Base-by-base conservation (phyloP, 2,113 vertebrate species). In the Anser cygnoides region DNA sequence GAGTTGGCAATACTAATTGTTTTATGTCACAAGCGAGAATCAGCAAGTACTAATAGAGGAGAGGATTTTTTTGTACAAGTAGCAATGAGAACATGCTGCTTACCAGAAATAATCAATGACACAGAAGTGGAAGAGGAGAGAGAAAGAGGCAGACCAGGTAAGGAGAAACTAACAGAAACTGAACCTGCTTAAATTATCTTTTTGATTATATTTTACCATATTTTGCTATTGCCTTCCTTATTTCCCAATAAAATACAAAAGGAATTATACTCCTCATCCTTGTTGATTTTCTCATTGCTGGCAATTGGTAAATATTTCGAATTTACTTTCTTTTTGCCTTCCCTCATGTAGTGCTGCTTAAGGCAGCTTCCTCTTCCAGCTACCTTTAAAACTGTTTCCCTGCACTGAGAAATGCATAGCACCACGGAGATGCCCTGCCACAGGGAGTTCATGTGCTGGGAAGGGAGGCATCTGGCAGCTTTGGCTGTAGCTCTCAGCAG, bases 261-360 rank as follows among this genome's bases (percentile, higher is more conserved):
- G 6, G 3, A 85, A 68, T 59, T 55, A 2, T n/a, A 46, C 52
- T 66, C 13, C 15, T 67, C 10, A 33, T 18, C 0, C 0, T 10
- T 62, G 17, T 35, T 21, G 10, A 31, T 85, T 59, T 75, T 83
- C 25, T 23, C 9, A 25, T 17, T 81, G 21, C 20, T 39, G 11
- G 16, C 10, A 67, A 68, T 6, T 25, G 41, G 21, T 6, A 80
- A 83, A 78, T 28, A 68, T 43, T 65, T 63, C 0, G 6, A 13
- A 29, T 21, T 67, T 66, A 5, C 5, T 6, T 29, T 84, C 46
- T 28, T 62, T 67, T 67, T 71, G 4, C 13, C 11, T 66, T 70
- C 33, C 13, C 13, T 78, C 19, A 15, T 16, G 37, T 55, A 5
- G 46, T 18, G 11, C 37, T 58, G 33, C 15, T 2, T 68, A 28